Percentiles rank a stretch among this genome's conserved stretches.
These are phyloP conservation scores for Aplochiton taeniatus DNA, from an alignment of 2,797 vertebrate species.

Conservation along the genomic window DNA sequence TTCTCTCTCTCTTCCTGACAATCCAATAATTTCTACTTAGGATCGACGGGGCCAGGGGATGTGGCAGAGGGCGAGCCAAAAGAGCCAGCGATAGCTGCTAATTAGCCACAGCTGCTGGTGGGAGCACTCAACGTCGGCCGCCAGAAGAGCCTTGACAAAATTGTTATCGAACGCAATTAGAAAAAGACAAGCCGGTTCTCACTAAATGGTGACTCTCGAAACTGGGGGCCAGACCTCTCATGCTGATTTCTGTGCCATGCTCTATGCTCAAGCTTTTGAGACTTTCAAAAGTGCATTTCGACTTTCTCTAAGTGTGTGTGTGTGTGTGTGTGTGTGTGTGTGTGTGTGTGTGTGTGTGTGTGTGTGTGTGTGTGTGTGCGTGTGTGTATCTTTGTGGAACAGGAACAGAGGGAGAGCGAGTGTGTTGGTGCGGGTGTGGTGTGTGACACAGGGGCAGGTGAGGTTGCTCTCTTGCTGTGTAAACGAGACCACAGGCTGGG, in stretches of 20 bases:
- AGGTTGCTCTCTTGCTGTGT: constrained; percentile 35
- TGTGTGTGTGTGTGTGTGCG: constrained; percentile 20
- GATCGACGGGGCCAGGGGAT: constrained; percentile 68
- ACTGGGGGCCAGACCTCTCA: too few relatives aligned
- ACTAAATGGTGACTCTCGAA: too few relatives aligned
- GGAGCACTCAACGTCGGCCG: constrained; percentile 71
- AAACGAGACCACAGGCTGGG: constrained; percentile 40
- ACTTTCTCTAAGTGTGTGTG: constrained; percentile 21
- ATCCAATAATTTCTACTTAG: constrained; percentile 75
- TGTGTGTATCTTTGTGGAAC: neutral
- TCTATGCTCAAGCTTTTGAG: neutral
- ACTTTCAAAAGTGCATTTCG: neutral
- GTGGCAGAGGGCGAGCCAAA: constrained; percentile 75
- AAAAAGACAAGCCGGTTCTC: constrained; percentile 64
- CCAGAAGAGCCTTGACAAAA: constrained; percentile 77
- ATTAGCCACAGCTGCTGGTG: constrained; percentile 87
- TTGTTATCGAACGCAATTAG: constrained; percentile 81
- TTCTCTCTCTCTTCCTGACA: constrained; percentile 38
- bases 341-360: neutral
- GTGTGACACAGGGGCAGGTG: too few relatives aligned
- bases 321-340: constrained; percentile 2
- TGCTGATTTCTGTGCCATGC: neutral
- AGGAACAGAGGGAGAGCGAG: too few relatives aligned
- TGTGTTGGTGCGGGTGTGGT: too few relatives aligned
- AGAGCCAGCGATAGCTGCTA: constrained; percentile 82